Evolutionary conservation across 1,140 invertebrate genomes (phyloP), one percentile per base, ranked within the genome.

Genomic region (Brachionus paranguensis): DNA sequence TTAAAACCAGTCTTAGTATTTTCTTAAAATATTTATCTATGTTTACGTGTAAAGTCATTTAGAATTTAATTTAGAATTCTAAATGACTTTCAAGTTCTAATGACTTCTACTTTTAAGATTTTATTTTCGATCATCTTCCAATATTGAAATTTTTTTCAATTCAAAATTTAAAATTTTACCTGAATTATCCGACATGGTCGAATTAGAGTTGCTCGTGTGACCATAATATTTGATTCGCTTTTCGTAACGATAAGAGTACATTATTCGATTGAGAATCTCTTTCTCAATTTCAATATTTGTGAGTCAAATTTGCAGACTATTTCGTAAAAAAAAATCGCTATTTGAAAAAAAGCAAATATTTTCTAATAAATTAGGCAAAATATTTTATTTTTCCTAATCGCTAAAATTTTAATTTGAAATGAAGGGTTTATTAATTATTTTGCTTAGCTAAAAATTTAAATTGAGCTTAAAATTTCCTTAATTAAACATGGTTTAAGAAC

Each of bases 171-270:
- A n/a, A 41, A 37, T 33, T 24, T 43, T 76, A 76, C 72, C 72
- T 76, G 72, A 76, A 12, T 24, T 37, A 14, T 76, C 72, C 43
- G 72, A 76, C 17, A 76, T 24, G 20, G 72, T 20, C 7, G 72
- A 76, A 50, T 29, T 50, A 24, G 72, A 50, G 7, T 41, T 79
- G 20, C 53, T 60, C 7, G 53, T 83, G 20, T 83, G 81, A 12
- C 81, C 81, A 70, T 83, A 83, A 24, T 83, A 83, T 55, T 83
- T 83, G 29, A 83, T 65, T 20, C 81, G 60, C 53, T 72, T 83
- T 29, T 83, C 81, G 27, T 83, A 83, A 17, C 81, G 60, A 68
- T 83, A 83, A 20, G 60, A 68, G 47, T 83, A 83, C 81, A 83
- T 83, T 17, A 55, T 81, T 68, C 20, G 17, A 17, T 64, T 64